phyloP scores from a whole-genome alignment of 2,888 invertebrate species.

The Smittia sp. region DNA sequence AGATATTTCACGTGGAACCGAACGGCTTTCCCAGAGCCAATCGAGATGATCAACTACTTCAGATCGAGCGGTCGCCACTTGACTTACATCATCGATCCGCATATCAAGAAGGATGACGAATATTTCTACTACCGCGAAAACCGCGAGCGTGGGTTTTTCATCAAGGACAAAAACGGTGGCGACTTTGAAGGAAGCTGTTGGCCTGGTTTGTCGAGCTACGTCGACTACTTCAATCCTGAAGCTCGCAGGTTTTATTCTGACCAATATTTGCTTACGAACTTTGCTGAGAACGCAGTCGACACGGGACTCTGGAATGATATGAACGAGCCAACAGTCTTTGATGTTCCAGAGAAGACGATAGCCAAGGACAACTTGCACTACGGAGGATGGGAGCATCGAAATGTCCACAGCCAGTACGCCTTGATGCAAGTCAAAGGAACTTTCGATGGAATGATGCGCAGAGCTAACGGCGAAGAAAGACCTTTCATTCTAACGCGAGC shows the following conservation, averaged over 20 bases:
- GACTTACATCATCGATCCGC: constrained; percentile 95
- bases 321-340: constrained; percentile 99
- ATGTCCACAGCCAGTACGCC: constrained; percentile 93
- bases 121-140: constrained; percentile 88
- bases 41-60: constrained; percentile 86
- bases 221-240: constrained; percentile 88
- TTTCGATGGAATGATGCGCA: constrained; percentile 59
- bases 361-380: constrained; percentile 90
- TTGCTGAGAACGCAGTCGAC: constrained; percentile 68
- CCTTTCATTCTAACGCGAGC: constrained; percentile 91
- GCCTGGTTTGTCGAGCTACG: constrained; percentile 94
- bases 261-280: constrained; percentile 58
- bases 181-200: constrained; percentile 99
- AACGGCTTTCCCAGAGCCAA: constrained; percentile 80
- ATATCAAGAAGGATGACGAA: constrained; percentile 87
- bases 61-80: constrained; percentile 87
- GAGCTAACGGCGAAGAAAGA: constrained; percentile 67
- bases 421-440: constrained; percentile 66
- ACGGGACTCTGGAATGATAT: constrained; percentile 98
- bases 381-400: constrained; percentile 81
- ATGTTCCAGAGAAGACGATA: constrained; percentile 97
- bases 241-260: constrained; percentile 78
- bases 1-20: constrained; percentile 98
- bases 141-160: constrained; percentile 75
- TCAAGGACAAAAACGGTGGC: constrained; percentile 85